Evolutionary conservation across 1,140 invertebrate genomes (phyloP), one percentile per base, ranked within the genome.

Genomic region (Nylanderia fulva): DNA sequence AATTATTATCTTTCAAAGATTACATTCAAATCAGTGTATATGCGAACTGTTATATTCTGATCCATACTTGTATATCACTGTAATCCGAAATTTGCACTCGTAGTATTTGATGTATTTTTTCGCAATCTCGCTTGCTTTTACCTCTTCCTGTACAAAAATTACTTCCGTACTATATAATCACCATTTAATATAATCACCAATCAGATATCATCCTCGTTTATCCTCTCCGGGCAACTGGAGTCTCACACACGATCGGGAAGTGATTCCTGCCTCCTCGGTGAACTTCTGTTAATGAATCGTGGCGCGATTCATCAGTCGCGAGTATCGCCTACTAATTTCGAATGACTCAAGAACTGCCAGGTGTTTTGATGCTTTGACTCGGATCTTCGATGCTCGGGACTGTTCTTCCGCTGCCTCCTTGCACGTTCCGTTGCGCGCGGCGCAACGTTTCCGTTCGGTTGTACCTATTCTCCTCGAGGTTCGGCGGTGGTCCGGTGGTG

Each of bases 401-500:
- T 82, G 39, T 58, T 45, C 71, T 9, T 45, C 13, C 21, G 48
- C 56, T 18, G 15, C 15, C n/a, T 63, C 71, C 11, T 36, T 42
- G 42, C 33, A 18, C 60, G 52, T 61, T 61, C 29, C 9, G 60
- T 64, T 39, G 24, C 33, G 75, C 74, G 60, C 24, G 61, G 36
- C 68, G 66, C 36, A 86, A 24, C 68, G 87, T 87, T 85, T 74
- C 60, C 74, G 82, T 66, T 86, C 48, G 79, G 48, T 64, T 89
- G 66, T 86, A 88, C 29, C 72, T 86, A 74, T 89, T 77, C 75
- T 84, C 87, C 66, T 79, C 48, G 74, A 88, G 60, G 88, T 89
- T 93, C 86, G 91, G 91, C 89, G 91, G 89, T 89, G 89, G 91
- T 93, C 88, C 91, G 91, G 93, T 94, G 92, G 93, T 94, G 94